Percentiles rank a stretch among this genome's conserved stretches.
These are phyloP conservation scores for Misgurnus anguillicaudatus DNA, from an alignment of 2,113 vertebrate genomes.

Conservation along the genomic window DNA sequence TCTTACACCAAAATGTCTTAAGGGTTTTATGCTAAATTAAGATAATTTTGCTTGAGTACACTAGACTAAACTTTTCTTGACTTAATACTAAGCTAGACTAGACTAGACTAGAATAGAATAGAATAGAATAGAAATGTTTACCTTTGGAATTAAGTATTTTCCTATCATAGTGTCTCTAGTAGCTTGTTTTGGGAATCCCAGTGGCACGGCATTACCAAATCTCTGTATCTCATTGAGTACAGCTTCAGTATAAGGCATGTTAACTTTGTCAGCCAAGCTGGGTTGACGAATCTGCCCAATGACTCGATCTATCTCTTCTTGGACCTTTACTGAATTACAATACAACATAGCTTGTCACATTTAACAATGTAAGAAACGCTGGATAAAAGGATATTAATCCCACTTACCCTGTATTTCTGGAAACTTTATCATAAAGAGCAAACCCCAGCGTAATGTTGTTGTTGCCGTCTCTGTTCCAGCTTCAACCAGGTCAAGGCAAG, in stretches of 20 bases:
- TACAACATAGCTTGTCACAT: neutral
- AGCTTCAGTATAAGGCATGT: slow-evolving; percentile 73
- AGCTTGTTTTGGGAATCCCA: slow-evolving; percentile 58
- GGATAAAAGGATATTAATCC: too few species aligned
- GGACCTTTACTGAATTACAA: slow-evolving; percentile 46
- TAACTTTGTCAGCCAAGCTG: slow-evolving; percentile 62
- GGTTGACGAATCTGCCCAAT: slow-evolving; percentile 57
- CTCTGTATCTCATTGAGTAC: slow-evolving; percentile 78
- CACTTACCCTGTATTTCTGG: slow-evolving; percentile 75
- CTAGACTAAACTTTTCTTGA: neutral
- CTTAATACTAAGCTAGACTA: too few species aligned
- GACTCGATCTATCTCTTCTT: slow-evolving; percentile 59
- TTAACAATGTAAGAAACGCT: neutral
- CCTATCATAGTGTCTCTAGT: slow-evolving; percentile 50
- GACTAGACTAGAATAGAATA: neutral
- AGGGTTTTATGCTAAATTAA: too few species aligned
- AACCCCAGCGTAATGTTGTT: slow-evolving; percentile 73
- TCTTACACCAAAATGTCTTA: too few species aligned
- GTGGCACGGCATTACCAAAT: slow-evolving; percentile 65
- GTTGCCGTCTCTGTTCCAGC: slow-evolving; percentile 76
- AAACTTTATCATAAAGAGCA: slow-evolving; percentile 71
- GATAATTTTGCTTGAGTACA: neutral
- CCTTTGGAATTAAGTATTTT: slow-evolving; percentile 72
- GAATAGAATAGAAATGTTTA: slow-evolving; percentile 28
- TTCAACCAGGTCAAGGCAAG: slow-evolving; percentile 65